Evolutionary conservation across 1,140 invertebrate genomes (phyloP).

Genomic region (Papilio xuthus): DNA sequence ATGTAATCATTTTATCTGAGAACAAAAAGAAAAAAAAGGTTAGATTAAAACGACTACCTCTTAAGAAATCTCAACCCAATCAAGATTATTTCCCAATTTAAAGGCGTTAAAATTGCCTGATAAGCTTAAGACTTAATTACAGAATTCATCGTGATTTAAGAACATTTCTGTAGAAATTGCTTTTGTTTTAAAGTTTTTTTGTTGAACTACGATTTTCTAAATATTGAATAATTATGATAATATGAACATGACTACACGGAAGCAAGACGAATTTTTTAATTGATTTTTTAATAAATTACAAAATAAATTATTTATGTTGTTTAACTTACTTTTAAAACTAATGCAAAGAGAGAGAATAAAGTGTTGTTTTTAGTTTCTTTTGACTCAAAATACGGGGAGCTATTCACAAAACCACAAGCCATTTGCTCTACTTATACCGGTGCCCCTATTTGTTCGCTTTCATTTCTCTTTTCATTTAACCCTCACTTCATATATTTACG

Average conservation of each 20-base stretch:
- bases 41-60: constrained; percentile 7
- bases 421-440: neutral
- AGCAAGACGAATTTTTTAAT: too few relatives aligned
- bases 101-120: constrained; percentile 33
- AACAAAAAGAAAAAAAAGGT: constrained; percentile 16
- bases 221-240: too few relatives aligned
- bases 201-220: neutral
- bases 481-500: neutral
- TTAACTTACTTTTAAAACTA: neutral
- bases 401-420: constrained; percentile 17
- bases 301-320: neutral
- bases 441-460: constrained; percentile 22
- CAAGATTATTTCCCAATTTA: constrained; percentile 36
- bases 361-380: constrained; percentile 25
- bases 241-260: too few relatives aligned
- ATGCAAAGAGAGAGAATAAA: neutral
- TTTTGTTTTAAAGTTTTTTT: neutral
- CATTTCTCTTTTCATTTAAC: constrained; percentile 8
- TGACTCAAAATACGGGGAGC: neutral
- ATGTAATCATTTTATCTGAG: constrained; percentile 1
- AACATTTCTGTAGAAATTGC: constrained; percentile 4
- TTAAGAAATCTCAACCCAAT: constrained; percentile 29
- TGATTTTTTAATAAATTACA: too few relatives aligned
- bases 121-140: constrained; percentile 35
- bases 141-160: constrained; percentile 28